Percentiles rank a stretch among this genome's conserved stretches.
These are phyloP conservation scores for Maniola jurtina DNA, from an alignment of 1,140 invertebrate genomes.

Conservation along the genomic window DNA sequence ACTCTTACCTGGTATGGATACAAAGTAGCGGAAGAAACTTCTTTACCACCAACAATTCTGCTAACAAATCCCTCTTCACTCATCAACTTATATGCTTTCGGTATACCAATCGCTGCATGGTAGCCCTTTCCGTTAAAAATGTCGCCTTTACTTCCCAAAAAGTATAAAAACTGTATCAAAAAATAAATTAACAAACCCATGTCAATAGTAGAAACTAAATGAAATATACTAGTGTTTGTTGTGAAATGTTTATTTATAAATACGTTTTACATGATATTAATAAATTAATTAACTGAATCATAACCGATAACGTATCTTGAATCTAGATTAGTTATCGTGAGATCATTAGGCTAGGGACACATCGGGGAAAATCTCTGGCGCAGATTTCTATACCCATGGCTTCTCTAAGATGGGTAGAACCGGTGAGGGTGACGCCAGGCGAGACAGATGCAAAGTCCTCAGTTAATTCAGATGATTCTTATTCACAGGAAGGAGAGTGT, in stretches of 20 bases:
- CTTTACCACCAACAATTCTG: constrained; percentile 48
- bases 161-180: background rate
- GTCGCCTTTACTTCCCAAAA: background rate
- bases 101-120: constrained; percentile 43
- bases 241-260: background rate
- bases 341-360: too few relatives aligned
- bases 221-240: background rate
- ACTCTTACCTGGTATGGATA: constrained; percentile 50
- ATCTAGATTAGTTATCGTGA: background rate
- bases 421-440: too few relatives aligned
- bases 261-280: background rate
- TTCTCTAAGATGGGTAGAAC: too few relatives aligned
- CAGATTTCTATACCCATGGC: too few relatives aligned
- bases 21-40: constrained; percentile 23
- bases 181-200: constrained; percentile 5
- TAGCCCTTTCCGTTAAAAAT: constrained; percentile 23
- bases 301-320: background rate
- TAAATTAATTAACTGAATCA: background rate
- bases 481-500: too few relatives aligned
- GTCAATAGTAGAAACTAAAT: background rate
- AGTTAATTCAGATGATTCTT: too few relatives aligned
- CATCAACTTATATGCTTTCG: constrained; percentile 29
- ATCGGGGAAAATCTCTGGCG: too few relatives aligned
- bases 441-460: too few relatives aligned
- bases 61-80: constrained; percentile 11